These are phyloP conservation scores for Catocala fraxini DNA, from an alignment of 2,888 invertebrate genomes.

Conservation along the genomic window DNA sequence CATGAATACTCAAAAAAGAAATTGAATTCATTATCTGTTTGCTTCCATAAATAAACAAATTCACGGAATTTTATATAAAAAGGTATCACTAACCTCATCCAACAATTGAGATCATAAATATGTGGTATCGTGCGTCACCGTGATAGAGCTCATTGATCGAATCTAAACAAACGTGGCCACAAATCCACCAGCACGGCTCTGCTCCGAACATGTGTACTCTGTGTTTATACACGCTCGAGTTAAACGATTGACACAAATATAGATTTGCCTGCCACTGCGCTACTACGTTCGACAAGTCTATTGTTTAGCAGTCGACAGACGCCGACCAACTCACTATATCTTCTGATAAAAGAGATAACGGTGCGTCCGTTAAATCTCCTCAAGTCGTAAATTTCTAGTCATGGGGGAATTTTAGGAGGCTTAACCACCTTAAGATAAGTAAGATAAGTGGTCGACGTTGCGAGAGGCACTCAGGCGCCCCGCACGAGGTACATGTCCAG, in stretches of 20 bases:
- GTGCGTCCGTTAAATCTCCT: constrained; percentile 78
- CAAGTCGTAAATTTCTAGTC: constrained; percentile 84
- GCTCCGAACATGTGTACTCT: constrained; percentile 51
- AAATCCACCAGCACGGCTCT: constrained; percentile 41
- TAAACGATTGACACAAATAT: constrained; percentile 55
- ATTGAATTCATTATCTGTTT: too few species aligned
- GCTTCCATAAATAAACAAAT: background rate
- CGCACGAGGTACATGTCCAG: constrained; percentile 62
- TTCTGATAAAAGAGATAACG: constrained; percentile 84
- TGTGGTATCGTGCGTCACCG: constrained; percentile 54
- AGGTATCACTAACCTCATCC: constrained; percentile 66
- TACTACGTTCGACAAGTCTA: constrained; percentile 58
- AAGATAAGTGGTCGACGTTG: constrained; percentile 77
- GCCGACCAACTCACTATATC: constrained; percentile 71
- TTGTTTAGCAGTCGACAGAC: constrained; percentile 68
- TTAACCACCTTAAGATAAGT: constrained; percentile 85
- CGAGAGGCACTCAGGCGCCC: constrained; percentile 73
- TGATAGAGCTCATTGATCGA: constrained; percentile 59
- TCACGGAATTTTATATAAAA: constrained; percentile 50
- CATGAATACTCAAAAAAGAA: background rate
- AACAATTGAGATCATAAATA: constrained; percentile 47
- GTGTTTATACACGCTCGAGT: constrained; percentile 49
- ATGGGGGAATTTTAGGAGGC: constrained; percentile 83
- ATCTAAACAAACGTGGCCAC: constrained; percentile 53
- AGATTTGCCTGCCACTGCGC: constrained; percentile 38